These are phyloP conservation scores for Scaptomyza graminum DNA, from an alignment of 1,140 invertebrate genomes.

Conservation along the genomic window DNA sequence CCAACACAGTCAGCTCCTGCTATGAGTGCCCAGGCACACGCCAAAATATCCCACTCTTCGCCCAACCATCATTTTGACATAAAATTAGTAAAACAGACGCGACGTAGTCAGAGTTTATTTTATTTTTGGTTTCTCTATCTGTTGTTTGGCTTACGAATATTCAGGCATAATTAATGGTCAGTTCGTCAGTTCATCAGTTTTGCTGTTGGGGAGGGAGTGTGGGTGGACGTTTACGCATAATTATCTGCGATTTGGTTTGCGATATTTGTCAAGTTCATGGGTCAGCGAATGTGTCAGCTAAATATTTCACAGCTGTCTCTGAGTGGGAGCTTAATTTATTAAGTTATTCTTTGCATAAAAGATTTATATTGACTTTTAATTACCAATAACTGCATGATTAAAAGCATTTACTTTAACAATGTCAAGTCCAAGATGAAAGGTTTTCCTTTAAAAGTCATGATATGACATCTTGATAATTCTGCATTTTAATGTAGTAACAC, in stretches of 20 bases:
- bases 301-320: neutral
- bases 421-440: too few relatives aligned
- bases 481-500: too few relatives aligned
- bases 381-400: too few relatives aligned
- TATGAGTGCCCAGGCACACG: conserved; percentile 8
- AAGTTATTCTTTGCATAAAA: neutral
- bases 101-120: conserved; percentile 52
- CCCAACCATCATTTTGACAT: conserved; percentile 1
- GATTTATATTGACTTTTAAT: neutral
- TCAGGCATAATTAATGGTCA: conserved; percentile 68
- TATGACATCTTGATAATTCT: too few relatives aligned
- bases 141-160: conserved; percentile 39
- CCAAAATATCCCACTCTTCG: neutral
- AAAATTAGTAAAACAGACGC: conserved; percentile 63
- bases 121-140: conserved; percentile 21
- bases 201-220: conserved; percentile 5
- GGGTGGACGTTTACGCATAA: conserved; percentile 48
- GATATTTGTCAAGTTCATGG: conserved; percentile 27
- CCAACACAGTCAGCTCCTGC: conserved; percentile 31
- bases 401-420: too few relatives aligned
- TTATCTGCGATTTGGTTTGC: conserved; percentile 49
- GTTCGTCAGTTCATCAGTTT: conserved; percentile 61
- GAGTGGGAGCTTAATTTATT: neutral
- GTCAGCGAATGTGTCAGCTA: conserved; percentile 16
- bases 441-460: too few relatives aligned